phyloP scores from a whole-genome alignment of 2,113 vertebrate species.

The Leptodactylus fuscus region DNA sequence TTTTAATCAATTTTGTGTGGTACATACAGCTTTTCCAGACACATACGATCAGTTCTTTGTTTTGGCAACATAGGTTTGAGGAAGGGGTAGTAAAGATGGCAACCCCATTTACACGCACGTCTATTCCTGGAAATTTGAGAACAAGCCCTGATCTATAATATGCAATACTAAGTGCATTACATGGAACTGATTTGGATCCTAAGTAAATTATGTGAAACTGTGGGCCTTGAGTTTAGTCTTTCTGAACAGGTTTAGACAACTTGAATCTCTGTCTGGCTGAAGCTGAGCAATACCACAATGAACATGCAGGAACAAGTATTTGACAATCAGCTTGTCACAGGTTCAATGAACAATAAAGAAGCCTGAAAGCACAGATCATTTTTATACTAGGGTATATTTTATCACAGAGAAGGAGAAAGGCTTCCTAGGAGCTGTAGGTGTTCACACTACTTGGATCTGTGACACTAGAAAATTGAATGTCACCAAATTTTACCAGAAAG shows the following conservation, averaged over 20 bases:
- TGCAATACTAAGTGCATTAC: not conserved
- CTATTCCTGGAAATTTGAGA: too few relatives aligned
- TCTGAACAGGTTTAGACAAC: not conserved
- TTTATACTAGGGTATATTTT: not conserved
- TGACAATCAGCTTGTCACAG: not conserved
- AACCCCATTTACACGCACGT: too few relatives aligned
- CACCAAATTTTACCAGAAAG: too few relatives aligned
- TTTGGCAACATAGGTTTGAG: too few relatives aligned
- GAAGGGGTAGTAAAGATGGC: too few relatives aligned
- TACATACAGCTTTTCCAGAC: too few relatives aligned
- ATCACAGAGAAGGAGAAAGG: not conserved
- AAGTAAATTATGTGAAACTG: not conserved
- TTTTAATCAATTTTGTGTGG: too few relatives aligned
- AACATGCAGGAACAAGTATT: not conserved
- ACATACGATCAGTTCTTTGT: too few relatives aligned
- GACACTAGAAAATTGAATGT: too few relatives aligned
- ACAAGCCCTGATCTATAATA: not conserved
- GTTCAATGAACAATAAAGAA: not conserved
- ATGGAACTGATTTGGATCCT: not conserved
- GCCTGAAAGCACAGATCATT: not conserved
- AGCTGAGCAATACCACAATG: not conserved
- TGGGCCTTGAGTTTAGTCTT: constrained; percentile 2
- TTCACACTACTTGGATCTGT: too few relatives aligned
- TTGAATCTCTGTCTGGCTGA: not conserved
- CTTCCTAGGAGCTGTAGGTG: not conserved